Evolutionary conservation across 2,113 vertebrate species (phyloP), one percentile per base, ranked within the genome.

Genomic region (Formicarius rufipectus): DNA sequence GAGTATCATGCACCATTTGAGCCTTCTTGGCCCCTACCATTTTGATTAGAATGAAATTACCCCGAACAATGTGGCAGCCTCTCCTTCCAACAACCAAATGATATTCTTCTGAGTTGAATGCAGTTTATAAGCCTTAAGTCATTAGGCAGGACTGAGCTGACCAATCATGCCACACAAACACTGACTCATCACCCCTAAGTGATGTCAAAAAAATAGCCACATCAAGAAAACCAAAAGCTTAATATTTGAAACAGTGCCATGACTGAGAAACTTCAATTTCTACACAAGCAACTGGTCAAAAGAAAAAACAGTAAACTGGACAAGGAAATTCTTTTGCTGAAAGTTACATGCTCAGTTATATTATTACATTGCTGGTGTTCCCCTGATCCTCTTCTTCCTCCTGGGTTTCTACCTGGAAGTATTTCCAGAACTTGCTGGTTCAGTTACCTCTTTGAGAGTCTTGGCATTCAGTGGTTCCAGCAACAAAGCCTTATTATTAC

Each of bases 141-240:
- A 62, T 67, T 71, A 93, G 58, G 25, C 31, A 18, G n/a, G 22
- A 71, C 56, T 9, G 18, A 91, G 56, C 42, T 75, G 84, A 71
- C 84, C 89, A 81, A 71, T 71, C 42, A 30, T 0, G 0, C 64
- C 60, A 59, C 2, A 4, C 0, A 0, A 81, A 78, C 35, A 67
- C 1, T 0, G 7, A 67, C 76, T 81, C 73, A 71, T 77, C 68
- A 59, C 12, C 18, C 15, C 39, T 74, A 89, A 92, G 25, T 6
- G 10, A 89, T 91, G 59, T 94, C 17, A 76, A 86, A 96, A 90
- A 95, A 76, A 73, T 9, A 92, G 77, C 45, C 84, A 92, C 87
- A 84, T 50, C n/a, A 94, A 74, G 55, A 81, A 93, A 87, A 58
- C 40, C 23, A 81, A 69, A 78, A 71, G 52, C 56, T 93, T 84